Base-by-base conservation (phyloP, 1,140 invertebrate genomes). In the Leptinotarsa undecemlineata region DNA sequence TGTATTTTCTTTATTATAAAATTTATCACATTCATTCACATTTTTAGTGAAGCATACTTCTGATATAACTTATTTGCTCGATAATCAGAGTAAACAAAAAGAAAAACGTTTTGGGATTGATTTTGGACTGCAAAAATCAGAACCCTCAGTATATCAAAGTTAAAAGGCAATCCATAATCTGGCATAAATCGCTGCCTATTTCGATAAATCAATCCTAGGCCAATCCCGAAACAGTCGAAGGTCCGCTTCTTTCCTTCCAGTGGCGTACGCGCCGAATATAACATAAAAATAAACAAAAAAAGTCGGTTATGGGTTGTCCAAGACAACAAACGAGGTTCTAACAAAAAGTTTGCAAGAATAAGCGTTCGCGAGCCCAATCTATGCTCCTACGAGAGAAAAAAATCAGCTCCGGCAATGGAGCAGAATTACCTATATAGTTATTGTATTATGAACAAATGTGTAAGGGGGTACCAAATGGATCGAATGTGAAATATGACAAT, bases 291-390 rank as follows among this genome's bases (percentile, higher is more conserved):
- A 33, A 48, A 19, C n/a, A 68, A 68, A 48, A 68, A 68, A 19
- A 42, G 26, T 14, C 66, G 71, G 71, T 62, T 63, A 68, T 33
- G 70, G 71, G 63, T 72, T 72, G 63, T 51, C 60, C 17, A 67
- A 57, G 63, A 19, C 48, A 66, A 70, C 57, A 66, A 63, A 70
- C 63, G 71, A 64, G 67, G 62, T 67, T 70, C 72, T 74, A 42
- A 64, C 26, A 57, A 73, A 48, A 76, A 76, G 74, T 72, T 64
- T 72, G 70, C 47, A 48, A 42, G n/a, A 33, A 42, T 26, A 68
- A 76, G 74, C 74, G 74, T 71, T 72, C 74, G 74, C 74, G 71
- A 61, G 74, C 74, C 74, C 74, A 26, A 73, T 74, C 62, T 66
- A 57, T 75, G 76, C 74, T 75, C 74, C 48, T 62, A 57, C 63